Evolutionary conservation across 1,140 invertebrate genomes (phyloP).

Genomic region (Amyelois transitella): DNA sequence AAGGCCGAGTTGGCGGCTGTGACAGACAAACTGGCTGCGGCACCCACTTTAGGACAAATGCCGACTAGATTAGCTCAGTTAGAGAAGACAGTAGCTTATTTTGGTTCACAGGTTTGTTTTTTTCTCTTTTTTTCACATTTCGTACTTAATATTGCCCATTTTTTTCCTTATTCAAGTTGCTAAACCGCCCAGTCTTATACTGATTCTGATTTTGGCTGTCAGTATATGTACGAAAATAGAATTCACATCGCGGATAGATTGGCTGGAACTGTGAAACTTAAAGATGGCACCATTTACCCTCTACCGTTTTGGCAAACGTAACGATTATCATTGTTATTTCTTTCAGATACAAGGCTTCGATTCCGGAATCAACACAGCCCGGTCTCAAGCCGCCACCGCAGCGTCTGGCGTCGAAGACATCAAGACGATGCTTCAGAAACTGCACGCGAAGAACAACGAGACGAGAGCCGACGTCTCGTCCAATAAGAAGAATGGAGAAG

Average conservation of each 20-base stretch:
- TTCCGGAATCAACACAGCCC: conserved; percentile 37
- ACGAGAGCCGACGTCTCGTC: conserved; percentile 49
- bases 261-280: neutral
- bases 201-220: too few species aligned
- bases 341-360: conserved; percentile 59
- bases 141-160: neutral
- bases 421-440: conserved; percentile 35
- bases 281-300: neutral
- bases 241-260: neutral
- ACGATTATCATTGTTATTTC: neutral
- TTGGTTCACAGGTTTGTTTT: conserved; percentile 72
- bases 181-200: too few species aligned
- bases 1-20: conserved; percentile 73
- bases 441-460: conserved; percentile 49
- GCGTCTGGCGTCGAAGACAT: conserved; percentile 51
- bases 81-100: conserved; percentile 74
- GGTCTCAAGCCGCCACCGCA: conserved; percentile 47
- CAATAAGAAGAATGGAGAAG: conserved; percentile 30
- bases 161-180: neutral
- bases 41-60: conserved; percentile 75
- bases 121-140: neutral
- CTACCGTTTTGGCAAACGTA: too few species aligned
- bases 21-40: conserved; percentile 74
- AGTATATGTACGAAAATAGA: neutral
- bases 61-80: conserved; percentile 73